phyloP scores from a whole-genome alignment of 2,797 vertebrate genomes.

The Sebastes reedi region DNA sequence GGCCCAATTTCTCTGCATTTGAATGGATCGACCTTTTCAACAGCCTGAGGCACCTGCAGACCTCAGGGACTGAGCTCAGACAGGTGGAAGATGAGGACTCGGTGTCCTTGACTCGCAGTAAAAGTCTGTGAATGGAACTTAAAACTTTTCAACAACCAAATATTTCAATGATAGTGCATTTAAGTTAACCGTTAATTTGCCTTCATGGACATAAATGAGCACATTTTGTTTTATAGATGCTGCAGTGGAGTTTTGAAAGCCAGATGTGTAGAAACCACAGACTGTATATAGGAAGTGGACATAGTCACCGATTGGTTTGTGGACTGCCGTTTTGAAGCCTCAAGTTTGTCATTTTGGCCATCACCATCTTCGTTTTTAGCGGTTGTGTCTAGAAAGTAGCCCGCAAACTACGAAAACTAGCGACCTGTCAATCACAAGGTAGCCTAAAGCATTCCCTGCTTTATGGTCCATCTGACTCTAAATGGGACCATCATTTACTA shows the following conservation, averaged over 20 bases:
- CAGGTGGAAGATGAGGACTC: neutral
- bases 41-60: conserved; percentile 50
- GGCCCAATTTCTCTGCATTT: conserved; percentile 24
- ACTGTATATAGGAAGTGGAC: too few relatives aligned
- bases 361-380: too few relatives aligned
- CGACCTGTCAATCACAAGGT: too few relatives aligned
- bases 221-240: neutral
- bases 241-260: neutral
- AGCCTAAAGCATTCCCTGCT: too few relatives aligned
- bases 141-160: neutral
- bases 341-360: too few relatives aligned
- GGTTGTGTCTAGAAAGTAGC: too few relatives aligned
- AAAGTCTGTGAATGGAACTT: neutral
- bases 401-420: too few relatives aligned
- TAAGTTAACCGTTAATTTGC: neutral
- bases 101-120: conserved; percentile 28
- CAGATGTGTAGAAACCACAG: neutral
- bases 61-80: conserved; percentile 6
- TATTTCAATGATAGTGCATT: neutral
- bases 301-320: too few relatives aligned
- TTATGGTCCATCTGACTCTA: too few relatives aligned
- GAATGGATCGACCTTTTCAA: conserved; percentile 47
- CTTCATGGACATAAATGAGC: neutral
- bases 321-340: too few relatives aligned
- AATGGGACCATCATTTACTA: too few relatives aligned